Base-by-base conservation (phyloP, 2,797 vertebrate species). In the Chromobotia macracanthus region DNA sequence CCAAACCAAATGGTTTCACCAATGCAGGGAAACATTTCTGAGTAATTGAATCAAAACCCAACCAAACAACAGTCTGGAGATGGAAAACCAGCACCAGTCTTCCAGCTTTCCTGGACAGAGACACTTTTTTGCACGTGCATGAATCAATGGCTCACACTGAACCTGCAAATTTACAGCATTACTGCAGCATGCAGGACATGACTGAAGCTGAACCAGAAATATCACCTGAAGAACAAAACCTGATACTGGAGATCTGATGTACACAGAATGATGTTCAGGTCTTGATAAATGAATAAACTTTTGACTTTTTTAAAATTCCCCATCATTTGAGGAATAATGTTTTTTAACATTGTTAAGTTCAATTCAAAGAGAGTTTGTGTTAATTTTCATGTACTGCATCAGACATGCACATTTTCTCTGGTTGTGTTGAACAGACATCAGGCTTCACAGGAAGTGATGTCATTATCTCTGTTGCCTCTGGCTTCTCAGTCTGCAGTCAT, bases 31-130 rank as follows among this genome's bases (percentile, higher is more conserved):
- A 77, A 44, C 61, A 80, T 63, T 3, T 64, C n/a, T 74, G 68
- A 85, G 86, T 70, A 21, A 12, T 87, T 91, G 86, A 84, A 85
- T 63, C 53, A 84, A 83, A 89, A 85, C 75, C 81, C 85, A 89
- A 89, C 84, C 86, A 84, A 84, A 87, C 81, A 73, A 82, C 55
- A 41, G 76, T 23, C n/a, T n/a, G n/a, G n/a, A n/a, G 3, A 16
- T 74, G 72, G 89, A 90, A 91, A 91, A 90, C 18, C 3, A 51
- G 19, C 5, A 8, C 35, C 19, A 6, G 55, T 69, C 19, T 72
- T 78, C 48, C 84, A 80, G 77, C 53, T 71, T 71, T 77, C 70
- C 72, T 80, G 58, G 60, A 83, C 21, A 9, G 84, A 87, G 73
- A 67, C 65, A 75, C 85, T 83, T 65, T 84, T 84, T 44, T 85